Evolutionary conservation across 1,140 invertebrate species (phyloP), one percentile per base, ranked within the genome.

Genomic region (Papilio xuthus): DNA sequence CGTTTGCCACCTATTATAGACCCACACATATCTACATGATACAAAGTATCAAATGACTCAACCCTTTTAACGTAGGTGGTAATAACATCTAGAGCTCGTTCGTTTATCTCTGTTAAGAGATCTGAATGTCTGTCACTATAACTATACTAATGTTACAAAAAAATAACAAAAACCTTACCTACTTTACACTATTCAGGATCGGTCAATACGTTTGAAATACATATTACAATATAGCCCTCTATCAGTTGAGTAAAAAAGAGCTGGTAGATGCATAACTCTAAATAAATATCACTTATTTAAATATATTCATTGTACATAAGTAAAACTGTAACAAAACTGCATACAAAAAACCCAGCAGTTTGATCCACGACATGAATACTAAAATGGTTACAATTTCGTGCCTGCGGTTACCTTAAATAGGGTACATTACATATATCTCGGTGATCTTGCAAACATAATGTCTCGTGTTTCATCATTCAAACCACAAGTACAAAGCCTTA

Each of bases 31-130:
- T 50, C 47, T 37, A 44, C n/a, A 18, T 67, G 13, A 13, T 18
- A 67, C 60, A 67, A 28, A 56, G 23, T 56, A 67, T 67, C 60
- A 13, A 67, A 67, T 67, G 60, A 67, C 60, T 67, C 60, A 67
- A 67, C 60, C 60, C 60, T 67, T 67, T 67, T 67, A 67, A 67
- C 60, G 60, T 67, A 67, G 60, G 60, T 7, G 13, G 60, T 67
- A 28, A 28, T 67, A 28, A 67, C 60, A 67, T 67, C 26, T 67
- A 67, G 26, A 67, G 26, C 60, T 67, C 32, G 60, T 67, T 67
- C 23, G 12, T 67, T 28, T 67, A 28, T 15, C 60, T 60, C 23
- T 12, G 56, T 12, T 60, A 26, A 60, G 56, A 28, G 26, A 13
- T 12, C 60, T 23, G 7, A 56, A 20, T 67, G 12, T 67, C 28